These are phyloP conservation scores for Cathartes aura DNA, from an alignment of 2,113 vertebrate species.

Conservation along the genomic window DNA sequence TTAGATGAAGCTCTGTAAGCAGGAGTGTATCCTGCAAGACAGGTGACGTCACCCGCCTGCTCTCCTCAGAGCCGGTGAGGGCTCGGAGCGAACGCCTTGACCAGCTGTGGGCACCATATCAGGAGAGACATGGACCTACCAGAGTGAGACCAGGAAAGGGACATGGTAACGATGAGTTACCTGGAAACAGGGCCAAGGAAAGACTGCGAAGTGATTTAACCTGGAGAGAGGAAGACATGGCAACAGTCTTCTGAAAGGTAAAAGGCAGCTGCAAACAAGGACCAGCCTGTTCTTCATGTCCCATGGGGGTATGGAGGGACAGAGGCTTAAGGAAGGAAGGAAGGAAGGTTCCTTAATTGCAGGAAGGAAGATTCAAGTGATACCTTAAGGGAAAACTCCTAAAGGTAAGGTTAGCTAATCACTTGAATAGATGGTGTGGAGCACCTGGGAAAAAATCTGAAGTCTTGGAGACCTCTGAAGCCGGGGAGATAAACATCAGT, in stretches of 20 bases:
- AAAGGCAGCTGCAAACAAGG: not conserved
- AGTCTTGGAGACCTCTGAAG: not conserved
- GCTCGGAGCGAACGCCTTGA: accelerated
- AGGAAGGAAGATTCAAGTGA: not conserved
- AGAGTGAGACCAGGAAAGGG: not conserved
- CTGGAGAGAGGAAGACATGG: not conserved
- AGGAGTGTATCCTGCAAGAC: not conserved
- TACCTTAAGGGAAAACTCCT: not conserved
- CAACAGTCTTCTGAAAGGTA: not conserved
- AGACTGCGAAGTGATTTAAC: not conserved
- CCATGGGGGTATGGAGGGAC: no score
- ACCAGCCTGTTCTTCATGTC: not conserved
- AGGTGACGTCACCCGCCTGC: not conserved
- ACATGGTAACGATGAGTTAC: accelerated
- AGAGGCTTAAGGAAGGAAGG: no score
- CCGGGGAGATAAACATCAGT: not conserved
- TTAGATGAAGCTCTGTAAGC: not conserved
- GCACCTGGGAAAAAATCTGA: not conserved
- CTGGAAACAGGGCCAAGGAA: not conserved
- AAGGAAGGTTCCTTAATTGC: not conserved
- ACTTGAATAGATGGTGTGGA: not conserved
- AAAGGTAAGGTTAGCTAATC: not conserved
- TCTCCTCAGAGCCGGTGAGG: not conserved
- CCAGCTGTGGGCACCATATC: not conserved
- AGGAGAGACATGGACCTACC: not conserved